These are phyloP conservation scores for Branchellion lobata DNA, from an alignment of 2,888 invertebrate genomes.

Conservation along the genomic window DNA sequence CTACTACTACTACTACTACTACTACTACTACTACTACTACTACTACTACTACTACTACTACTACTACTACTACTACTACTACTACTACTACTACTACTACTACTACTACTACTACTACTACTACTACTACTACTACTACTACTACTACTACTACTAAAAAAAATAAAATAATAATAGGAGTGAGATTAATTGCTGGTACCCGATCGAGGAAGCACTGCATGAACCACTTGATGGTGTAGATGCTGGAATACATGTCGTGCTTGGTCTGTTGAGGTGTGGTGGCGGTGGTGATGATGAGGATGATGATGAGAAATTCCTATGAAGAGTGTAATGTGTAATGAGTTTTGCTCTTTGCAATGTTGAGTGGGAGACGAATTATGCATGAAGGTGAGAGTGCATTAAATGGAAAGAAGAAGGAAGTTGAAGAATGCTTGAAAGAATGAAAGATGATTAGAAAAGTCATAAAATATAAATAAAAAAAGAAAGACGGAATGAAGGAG, in stretches of 20 bases:
- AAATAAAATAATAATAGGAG: too few species aligned
- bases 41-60: slow-evolving; percentile 21
- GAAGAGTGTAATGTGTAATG: background rate
- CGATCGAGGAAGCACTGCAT: slow-evolving; percentile 98
- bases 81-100: slow-evolving; percentile 22
- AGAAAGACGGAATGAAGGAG: too few species aligned
- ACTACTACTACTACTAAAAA: slow-evolving; percentile 32
- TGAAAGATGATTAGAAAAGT: too few species aligned
- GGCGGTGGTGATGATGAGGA: background rate
- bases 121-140: slow-evolving; percentile 38
- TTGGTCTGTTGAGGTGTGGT: slow-evolving; percentile 65
- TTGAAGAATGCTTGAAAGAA: too few species aligned
- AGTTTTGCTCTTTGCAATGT: background rate
- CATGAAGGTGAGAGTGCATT: too few species aligned
- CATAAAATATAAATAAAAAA: too few species aligned
- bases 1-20: slow-evolving; percentile 38
- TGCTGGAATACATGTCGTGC: slow-evolving; percentile 88
- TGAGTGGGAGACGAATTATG: too few species aligned
- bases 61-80: slow-evolving; percentile 22
- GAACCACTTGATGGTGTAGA: slow-evolving; percentile 98
- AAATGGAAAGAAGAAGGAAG: too few species aligned
- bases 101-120: slow-evolving; percentile 32
- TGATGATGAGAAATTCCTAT: background rate
- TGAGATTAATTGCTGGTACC: slow-evolving; percentile 65
- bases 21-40: slow-evolving; percentile 21